phyloP scores from a whole-genome alignment of 2,113 vertebrate genomes.

The Tragelaphus scriptus region DNA sequence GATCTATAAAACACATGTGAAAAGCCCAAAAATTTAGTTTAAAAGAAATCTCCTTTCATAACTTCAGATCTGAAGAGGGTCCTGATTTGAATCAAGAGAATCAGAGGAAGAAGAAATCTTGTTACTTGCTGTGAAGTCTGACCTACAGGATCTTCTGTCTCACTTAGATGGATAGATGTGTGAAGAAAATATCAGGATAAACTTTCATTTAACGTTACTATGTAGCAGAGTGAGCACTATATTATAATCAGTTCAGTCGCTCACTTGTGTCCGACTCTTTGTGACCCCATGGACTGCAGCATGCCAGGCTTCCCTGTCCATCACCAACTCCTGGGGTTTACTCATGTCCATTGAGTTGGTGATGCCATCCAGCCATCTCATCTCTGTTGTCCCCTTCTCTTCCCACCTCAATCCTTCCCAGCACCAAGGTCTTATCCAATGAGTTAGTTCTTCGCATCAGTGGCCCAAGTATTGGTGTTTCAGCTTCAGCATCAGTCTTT shows the following conservation, averaged over 20 bases:
- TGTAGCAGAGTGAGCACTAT: not conserved
- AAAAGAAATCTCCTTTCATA: not conserved
- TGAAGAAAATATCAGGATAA: not conserved
- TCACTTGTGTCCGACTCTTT: not conserved
- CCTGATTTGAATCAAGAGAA: not conserved
- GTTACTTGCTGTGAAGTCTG: not conserved
- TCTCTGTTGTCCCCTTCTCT: fast-evolving
- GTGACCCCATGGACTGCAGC: not conserved
- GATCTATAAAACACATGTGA: not conserved
- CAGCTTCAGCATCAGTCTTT: not conserved
- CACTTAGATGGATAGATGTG: not conserved
- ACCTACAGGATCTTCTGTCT: not conserved
- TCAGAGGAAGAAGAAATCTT: not conserved
- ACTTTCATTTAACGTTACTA: not conserved
- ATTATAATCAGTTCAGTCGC: not conserved
- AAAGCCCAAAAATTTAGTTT: not conserved
- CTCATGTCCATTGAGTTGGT: not conserved
- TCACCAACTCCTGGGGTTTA: not conserved
- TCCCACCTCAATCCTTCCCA: not conserved
- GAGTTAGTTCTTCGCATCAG: not conserved
- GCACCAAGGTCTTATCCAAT: not conserved
- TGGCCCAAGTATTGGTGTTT: not conserved
- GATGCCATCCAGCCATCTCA: not conserved
- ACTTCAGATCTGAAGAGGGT: not conserved
- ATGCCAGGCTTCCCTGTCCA: not conserved